Percentiles rank a stretch among this genome's conserved stretches.
These are phyloP conservation scores for Leptinotarsa rubiginosa DNA, from an alignment of 2,888 invertebrate genomes.

Conservation along the genomic window DNA sequence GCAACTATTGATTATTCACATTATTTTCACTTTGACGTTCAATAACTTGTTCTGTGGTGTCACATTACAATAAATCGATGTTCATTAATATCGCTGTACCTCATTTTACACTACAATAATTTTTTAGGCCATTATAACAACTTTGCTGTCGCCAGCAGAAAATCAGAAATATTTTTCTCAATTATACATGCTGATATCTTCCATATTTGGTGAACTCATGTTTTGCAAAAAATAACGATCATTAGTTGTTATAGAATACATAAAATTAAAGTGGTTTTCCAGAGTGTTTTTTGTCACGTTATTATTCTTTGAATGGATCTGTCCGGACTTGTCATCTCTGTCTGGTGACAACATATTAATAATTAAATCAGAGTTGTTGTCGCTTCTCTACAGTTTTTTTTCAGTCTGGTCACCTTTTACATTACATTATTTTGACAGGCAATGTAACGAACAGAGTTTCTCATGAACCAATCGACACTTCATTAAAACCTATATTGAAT, in stretches of 20 bases:
- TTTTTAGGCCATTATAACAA: neutral
- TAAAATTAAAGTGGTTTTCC: neutral
- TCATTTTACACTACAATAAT: neutral
- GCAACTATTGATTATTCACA: neutral
- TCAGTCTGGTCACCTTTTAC: neutral
- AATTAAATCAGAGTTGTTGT: neutral
- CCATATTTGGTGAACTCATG: neutral
- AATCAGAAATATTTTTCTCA: conserved; percentile 1
- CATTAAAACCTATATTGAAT: too few species aligned
- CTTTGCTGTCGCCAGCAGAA: conserved; percentile 8
- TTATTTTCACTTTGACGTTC: neutral
- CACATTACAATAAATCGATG: neutral
- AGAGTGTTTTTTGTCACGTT: neutral
- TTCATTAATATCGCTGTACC: neutral
- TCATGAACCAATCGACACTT: too few species aligned
- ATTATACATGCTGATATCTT: neutral
- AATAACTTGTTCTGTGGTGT: neutral
- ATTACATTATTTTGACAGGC: too few species aligned
- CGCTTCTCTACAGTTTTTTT: neutral
- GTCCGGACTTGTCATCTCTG: neutral
- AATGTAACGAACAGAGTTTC: too few species aligned
- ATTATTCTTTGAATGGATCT: neutral
- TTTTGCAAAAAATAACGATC: neutral
- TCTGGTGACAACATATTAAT: neutral
- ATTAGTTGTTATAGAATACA: conserved; percentile 3